A percentile compares a stretch with the other conserved stretches of the same genome.
Conservation (phyloP, 2,797 vertebrate genomes). For the Galaxias olidus region DNA sequence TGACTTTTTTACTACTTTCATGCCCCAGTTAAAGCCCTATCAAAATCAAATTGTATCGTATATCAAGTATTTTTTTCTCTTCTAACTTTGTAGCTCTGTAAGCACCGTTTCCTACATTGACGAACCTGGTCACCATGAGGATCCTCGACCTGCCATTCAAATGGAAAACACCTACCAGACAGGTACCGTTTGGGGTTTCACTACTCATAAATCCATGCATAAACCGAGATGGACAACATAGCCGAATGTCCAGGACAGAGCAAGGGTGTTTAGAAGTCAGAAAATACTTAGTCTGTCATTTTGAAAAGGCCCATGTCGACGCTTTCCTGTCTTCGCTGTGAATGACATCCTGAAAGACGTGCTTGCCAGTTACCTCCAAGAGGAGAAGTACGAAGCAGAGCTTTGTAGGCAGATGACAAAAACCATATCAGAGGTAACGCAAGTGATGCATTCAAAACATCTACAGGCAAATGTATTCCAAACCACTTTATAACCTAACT, state of each 20-base stretch:
- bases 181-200: conserved; percentile 54
- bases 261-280: neutral
- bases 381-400: conserved; percentile 83
- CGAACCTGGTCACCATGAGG: conserved; percentile 77
- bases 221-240: too few relatives aligned
- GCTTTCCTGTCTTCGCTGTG: conserved; percentile 76
- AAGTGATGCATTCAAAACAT: neutral
- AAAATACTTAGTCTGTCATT: conserved; percentile 17
- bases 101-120: conserved; percentile 77
- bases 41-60: too few relatives aligned
- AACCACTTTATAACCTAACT: too few relatives aligned
- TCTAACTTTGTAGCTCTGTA: conserved; percentile 68
- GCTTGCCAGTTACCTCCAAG: conserved; percentile 77
- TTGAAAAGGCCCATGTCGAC: conserved; percentile 72
- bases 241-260: too few relatives aligned
- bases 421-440: conserved; percentile 84
- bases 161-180: conserved; percentile 84
- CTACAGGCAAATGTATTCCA: too few relatives aligned
- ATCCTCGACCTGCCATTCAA: conserved; percentile 56
- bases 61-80: neutral
- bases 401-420: conserved; percentile 84
- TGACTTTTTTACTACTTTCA: too few relatives aligned
- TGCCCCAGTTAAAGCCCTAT: too few relatives aligned
- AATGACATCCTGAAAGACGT: conserved; percentile 85
- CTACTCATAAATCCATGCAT: neutral